phyloP scores from a whole-genome alignment of 2,797 vertebrate species.

The Dicrostonyx torquatus region DNA sequence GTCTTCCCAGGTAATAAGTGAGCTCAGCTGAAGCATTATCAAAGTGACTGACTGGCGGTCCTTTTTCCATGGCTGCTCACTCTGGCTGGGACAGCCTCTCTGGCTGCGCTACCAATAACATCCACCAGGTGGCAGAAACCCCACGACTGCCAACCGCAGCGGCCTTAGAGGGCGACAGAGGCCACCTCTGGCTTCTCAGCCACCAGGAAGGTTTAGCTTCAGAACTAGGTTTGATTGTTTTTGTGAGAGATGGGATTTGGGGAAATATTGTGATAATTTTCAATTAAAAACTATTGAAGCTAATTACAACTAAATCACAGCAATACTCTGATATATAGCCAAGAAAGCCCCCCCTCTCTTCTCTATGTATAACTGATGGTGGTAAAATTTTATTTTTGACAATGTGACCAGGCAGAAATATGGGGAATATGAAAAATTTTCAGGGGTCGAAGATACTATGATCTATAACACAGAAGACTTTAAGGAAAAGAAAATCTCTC shows the following conservation, averaged over 20 bases:
- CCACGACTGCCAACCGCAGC: background rate
- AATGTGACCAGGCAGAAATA: background rate
- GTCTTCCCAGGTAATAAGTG: slow-evolving; percentile 29
- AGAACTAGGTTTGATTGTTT: background rate
- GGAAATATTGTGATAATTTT: slow-evolving; percentile 1
- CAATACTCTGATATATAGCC: background rate
- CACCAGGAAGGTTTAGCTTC: background rate
- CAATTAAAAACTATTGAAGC: slow-evolving; percentile 24
- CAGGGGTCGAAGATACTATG: background rate
- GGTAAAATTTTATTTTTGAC: slow-evolving; percentile 25
- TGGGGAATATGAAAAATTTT: background rate
- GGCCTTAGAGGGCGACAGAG: background rate
- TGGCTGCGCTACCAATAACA: background rate
- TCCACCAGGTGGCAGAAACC: slow-evolving; percentile 85
- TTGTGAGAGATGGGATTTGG: slow-evolving; percentile 32
- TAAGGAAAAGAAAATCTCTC: background rate
- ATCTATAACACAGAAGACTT: background rate
- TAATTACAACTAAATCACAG: background rate
- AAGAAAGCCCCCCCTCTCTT: background rate
- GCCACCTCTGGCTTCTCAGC: background rate
- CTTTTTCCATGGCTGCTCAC: background rate
- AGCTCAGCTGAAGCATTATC: slow-evolving; percentile 61
- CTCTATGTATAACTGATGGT: background rate
- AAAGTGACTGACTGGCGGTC: slow-evolving; percentile 36
- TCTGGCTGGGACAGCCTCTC: background rate